These are phyloP conservation scores for Sebastes itinus DNA, from an alignment of 2,797 vertebrate species.

Conservation along the genomic window DNA sequence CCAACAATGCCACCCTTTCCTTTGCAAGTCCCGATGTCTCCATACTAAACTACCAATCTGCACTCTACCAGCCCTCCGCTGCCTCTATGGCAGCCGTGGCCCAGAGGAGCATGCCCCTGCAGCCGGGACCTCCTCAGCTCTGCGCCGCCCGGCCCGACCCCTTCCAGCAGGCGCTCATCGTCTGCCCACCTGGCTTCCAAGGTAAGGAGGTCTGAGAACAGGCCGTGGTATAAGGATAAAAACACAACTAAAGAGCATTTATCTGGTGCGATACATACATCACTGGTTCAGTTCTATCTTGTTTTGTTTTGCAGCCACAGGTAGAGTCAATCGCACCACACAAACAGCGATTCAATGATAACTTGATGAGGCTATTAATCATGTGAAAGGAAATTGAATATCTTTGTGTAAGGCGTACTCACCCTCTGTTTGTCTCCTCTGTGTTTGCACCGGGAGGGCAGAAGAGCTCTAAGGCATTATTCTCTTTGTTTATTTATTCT, in stretches of 20 bases:
- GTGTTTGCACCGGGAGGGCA: slow-evolving; percentile 20
- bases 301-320: slow-evolving; percentile 7
- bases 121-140: slow-evolving; percentile 93
- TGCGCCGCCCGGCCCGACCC: slow-evolving; percentile 95
- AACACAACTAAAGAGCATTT: not conserved
- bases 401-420: slow-evolving; percentile 11
- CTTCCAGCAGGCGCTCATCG: slow-evolving; percentile 99
- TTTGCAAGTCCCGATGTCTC: slow-evolving; percentile 97
- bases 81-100: slow-evolving; percentile 97
- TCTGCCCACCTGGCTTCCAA: slow-evolving; percentile 99
- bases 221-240: not conserved
- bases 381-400: slow-evolving; percentile 39
- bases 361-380: slow-evolving; percentile 44
- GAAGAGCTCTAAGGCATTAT: slow-evolving; percentile 17
- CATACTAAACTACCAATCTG: slow-evolving; percentile 98
- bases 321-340: not conserved
- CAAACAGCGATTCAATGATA: slow-evolving; percentile 35
- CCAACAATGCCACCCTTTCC: slow-evolving; percentile 97
- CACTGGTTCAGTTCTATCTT: not conserved
- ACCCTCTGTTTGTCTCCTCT: slow-evolving; percentile 6
- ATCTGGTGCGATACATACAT: not conserved
- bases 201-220: slow-evolving; percentile 81
- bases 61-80: slow-evolving; percentile 98
- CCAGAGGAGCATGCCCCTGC: slow-evolving; percentile 96
- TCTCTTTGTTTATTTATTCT: slow-evolving; percentile 31